Base-by-base conservation (phyloP, 2,888 invertebrate genomes). In the Drosophila percnosoma region DNA sequence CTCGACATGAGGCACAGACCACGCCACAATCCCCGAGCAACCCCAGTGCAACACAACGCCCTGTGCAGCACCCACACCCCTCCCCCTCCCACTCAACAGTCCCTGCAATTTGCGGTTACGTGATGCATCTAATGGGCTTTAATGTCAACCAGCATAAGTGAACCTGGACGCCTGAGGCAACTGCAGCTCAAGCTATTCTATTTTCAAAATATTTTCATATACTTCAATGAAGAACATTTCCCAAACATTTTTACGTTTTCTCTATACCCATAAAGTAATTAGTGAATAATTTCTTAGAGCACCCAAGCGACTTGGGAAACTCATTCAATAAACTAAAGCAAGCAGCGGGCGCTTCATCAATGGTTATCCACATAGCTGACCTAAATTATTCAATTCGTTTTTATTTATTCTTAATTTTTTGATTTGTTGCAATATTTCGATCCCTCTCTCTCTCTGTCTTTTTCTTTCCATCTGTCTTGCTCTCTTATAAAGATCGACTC, bases 391-490 rank as follows among this genome's bases (percentile, higher is more conserved):
- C 90, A 91, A 91, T 91, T 91, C 90, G 72, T 83, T 86, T 90
- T 91, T 91, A 91, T 92, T 91, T 91, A 89, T 89, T 91, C 91
- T 91, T 91, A 91, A 92, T 91, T 91, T 91, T 90, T 90, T 84
- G 91, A 91, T 91, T 91, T 91, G 81, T 87, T 90, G 83, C 89
- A 82, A 90, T 80, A 86, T 62, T 61, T 61, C 11, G n/a, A 21
- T 36, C 27, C 21, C 27, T 66, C 34, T 31, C 34, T 36, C 38
- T 27, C 65, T 66, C 60, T 68, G 10, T 29, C n/a, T 53, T 18
- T 15, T 36, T 38, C 52, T 42, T 67, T 57, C 61, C 62, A 55
- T 69, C 58, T 75, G 8, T 57, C n/a, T 31, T 13, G 27, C 62
- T 54, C 59, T 68, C 38, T 34, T 48, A 11, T 10, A 34, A 34